Evolutionary conservation across 2,113 vertebrate species (phyloP), one percentile per base, ranked within the genome.

Genomic region (Vireo altiloquus): DNA sequence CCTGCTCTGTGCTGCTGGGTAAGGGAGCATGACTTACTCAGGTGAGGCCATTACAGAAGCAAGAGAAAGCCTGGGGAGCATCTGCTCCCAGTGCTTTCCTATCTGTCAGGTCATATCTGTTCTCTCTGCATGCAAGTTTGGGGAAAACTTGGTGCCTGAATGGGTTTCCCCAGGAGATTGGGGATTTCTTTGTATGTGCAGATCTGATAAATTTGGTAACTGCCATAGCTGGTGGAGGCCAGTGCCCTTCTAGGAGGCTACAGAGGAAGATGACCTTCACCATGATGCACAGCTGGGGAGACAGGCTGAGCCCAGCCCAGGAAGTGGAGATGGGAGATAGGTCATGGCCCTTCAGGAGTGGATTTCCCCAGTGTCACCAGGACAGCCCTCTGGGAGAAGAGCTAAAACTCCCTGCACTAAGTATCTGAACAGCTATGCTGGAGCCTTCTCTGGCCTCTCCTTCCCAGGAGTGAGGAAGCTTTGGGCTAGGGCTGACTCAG

Each of bases 281-380:
- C 0, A 3, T 3, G 16, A 37, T 40, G 17, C 15, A 17, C 11
- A 27, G 31, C 15, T 3, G 2, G 24, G 46, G 50, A 64, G 6
- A 1, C 1, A 25, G 33, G 16, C 69, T 78, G 74, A 90, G 24
- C 37, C 28, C 37, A 61, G 56, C n/a, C 28, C 13, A 9, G 46
- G 63, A 83, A 52, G 9, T 25, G 50, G 9, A 64, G 19, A 39
- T 1, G 5, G 44, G n/a, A 40, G 15, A 66, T n/a, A 59, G 27
- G 40, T 53, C 7, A 2, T 31, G 30, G 24, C 15, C 37, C 15
- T 25, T 76, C 53, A 50, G 44, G 59, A 72, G 13, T 22, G 31
- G 37, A 44, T 71, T 79, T 71, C 37, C 33, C 42, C 56, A 33
- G 0, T 27, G 18, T 56, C 24, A 59, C 44, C 7, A 40, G 35